Conservation (phyloP, 2,113 vertebrate species). For the Monopterus albus region DNA sequence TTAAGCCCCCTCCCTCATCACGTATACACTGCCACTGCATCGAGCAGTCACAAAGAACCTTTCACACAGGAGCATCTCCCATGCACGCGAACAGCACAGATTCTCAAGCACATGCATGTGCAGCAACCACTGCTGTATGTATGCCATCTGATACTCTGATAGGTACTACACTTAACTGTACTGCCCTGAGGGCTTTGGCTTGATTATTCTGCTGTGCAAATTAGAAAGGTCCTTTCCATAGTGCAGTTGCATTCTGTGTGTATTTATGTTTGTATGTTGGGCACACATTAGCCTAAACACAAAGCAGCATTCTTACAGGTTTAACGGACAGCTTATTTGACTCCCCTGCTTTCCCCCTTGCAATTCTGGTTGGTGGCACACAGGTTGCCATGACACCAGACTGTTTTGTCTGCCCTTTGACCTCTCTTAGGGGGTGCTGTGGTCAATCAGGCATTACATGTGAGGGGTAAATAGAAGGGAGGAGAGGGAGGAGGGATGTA, state of each 20-base stretch:
- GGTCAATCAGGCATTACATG: conserved; percentile 87
- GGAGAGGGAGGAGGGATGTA: conserved; percentile 50
- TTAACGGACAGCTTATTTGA: conserved; percentile 78
- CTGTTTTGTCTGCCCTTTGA: conserved; percentile 88
- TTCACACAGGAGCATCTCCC: conserved; percentile 63
- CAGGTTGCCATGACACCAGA: conserved; percentile 88
- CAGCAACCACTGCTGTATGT: background rate
- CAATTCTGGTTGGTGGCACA: conserved; percentile 81
- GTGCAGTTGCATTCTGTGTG: conserved; percentile 67
- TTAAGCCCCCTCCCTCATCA: conserved; percentile 54
- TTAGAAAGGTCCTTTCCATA: conserved; percentile 55
- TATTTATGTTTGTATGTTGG: conserved; percentile 43
- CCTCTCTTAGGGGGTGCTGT: conserved; percentile 85
- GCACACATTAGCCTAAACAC: conserved; percentile 57
- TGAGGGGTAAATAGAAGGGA: conserved; percentile 78
- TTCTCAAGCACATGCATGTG: conserved; percentile 3
- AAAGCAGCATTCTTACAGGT: conserved; percentile 70
- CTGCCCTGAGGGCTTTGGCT: conserved; percentile 49
- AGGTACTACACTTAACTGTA: conserved; percentile 48
- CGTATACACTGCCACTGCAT: conserved; percentile 65
- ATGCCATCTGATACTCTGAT: conserved; percentile 31
- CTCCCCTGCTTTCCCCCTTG: conserved; percentile 37
- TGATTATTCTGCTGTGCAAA: conserved; percentile 62
- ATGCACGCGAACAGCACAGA: conserved; percentile 23
- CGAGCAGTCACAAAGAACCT: conserved; percentile 77